phyloP scores from a whole-genome alignment of 2,797 vertebrate species.

The Crocodylus rhombifer region DNA sequence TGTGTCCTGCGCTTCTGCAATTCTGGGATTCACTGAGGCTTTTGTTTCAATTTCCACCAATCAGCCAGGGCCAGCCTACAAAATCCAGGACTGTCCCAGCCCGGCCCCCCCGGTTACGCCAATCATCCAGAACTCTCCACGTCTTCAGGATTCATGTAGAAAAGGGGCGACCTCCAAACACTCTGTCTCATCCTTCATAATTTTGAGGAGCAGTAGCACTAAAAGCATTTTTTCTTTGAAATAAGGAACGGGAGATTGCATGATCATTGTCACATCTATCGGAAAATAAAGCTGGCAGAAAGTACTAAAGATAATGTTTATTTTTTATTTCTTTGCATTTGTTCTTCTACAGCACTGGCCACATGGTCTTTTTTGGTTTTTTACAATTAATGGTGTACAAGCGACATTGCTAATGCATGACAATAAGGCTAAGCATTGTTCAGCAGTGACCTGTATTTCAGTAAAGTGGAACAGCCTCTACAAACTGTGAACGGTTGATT shows the following conservation, averaged over 20 bases:
- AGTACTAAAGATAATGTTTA: neutral
- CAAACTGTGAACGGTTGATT: neutral
- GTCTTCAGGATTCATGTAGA: neutral
- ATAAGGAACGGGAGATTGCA: neutral
- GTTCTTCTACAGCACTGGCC: neutral
- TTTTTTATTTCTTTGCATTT: neutral
- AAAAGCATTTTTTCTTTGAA: neutral
- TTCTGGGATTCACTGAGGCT: too few species aligned
- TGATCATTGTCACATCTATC: neutral
- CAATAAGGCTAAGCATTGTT: neutral
- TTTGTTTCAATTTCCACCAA: too few species aligned
- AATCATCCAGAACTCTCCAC: neutral
- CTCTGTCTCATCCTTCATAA: neutral
- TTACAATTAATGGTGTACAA: neutral
- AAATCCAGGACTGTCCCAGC: too few species aligned
- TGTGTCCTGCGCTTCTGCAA: too few species aligned
- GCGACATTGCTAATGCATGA: neutral
- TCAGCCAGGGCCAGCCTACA: too few species aligned
- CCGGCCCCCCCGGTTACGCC: too few species aligned
- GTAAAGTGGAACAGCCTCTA: neutral
- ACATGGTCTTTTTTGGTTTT: neutral
- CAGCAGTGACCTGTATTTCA: neutral
- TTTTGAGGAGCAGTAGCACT: neutral
- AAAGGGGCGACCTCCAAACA: neutral
- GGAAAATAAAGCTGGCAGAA: neutral